Base-by-base conservation (phyloP, 53 echinoderm and acorn worm species). In the Holothuria scabra region DNA sequence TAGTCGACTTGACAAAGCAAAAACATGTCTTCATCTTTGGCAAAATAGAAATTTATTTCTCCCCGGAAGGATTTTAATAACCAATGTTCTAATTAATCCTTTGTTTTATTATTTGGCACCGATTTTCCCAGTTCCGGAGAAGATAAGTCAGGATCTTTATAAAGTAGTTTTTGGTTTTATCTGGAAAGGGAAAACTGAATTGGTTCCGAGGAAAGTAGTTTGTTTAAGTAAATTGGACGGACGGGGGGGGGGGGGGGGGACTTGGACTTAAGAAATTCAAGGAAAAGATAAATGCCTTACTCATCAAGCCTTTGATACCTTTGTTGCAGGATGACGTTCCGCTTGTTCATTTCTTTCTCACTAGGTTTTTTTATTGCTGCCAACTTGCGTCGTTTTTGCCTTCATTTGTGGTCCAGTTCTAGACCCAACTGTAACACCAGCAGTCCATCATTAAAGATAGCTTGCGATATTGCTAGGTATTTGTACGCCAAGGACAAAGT, bases 111-210 rank as follows among this genome's bases (percentile, higher is more conserved):
- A 83, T 67, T 24, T 59, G 22, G 56, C 84, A 21, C 46, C 46
- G 20, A 52, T 83, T 4, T 83, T 65, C 46, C 25, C 66, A 18
- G 66, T 66, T 16, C 25, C 22, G 3, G 84, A 83, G n/a, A 22
- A 28, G 3, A 18, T 83, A 9, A 44, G 24, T 67, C 64, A 10
- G 26, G 67, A 41, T 6, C 8, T n/a, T n/a, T n/a, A n/a, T n/a
- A n/a, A n/a, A n/a, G n/a, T n/a, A n/a, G n/a, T n/a, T n/a, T n/a
- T n/a, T n/a, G n/a, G n/a, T n/a, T n/a, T n/a, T n/a, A n/a, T n/a
- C n/a, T n/a, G n/a, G n/a, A n/a, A n/a, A n/a, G 66, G 66, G 49
- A 83, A 83, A 55, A 83, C 84, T 30, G 84, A 83, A 29, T 48
- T 67, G 24, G 67, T 67, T 11, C 21, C 67, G 5, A 44, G 84